Percentiles rank a stretch among this genome's conserved stretches.
phyloP scores from a whole-genome alignment of 2,113 vertebrate genomes.

The Sinocyclocheilus anshuiensis region DNA sequence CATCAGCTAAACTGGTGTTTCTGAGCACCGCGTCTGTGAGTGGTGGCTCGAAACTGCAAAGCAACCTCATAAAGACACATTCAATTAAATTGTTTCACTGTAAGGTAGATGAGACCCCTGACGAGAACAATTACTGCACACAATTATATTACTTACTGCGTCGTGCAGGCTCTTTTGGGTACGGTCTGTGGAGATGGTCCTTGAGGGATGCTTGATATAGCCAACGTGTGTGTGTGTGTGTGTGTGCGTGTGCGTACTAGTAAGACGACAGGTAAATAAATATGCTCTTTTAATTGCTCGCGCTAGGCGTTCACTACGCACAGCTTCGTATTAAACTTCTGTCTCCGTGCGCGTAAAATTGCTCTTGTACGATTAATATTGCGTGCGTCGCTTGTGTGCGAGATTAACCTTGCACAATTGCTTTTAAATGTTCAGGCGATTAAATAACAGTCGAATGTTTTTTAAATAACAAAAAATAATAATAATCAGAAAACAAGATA shows the following conservation, averaged over 20 bases:
- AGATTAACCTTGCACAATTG: constrained; percentile 27
- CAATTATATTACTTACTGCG: constrained; percentile 46
- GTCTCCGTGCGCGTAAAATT: constrained; percentile 15
- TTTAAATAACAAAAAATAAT: background rate
- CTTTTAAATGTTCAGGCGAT: constrained; percentile 13
- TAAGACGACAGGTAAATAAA: constrained; percentile 28
- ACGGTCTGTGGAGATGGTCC: constrained; percentile 25
- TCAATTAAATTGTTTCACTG: background rate
- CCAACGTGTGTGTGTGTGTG: background rate
- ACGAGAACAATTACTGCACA: constrained; percentile 13
- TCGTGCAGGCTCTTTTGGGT: constrained; percentile 22
- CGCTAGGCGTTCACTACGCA: background rate
- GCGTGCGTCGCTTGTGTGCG: constrained; percentile 34
- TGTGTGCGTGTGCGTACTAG: constrained; percentile 18
- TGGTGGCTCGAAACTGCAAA: background rate
- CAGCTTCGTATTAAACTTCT: constrained; percentile 22
- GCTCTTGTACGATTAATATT: constrained; percentile 47
- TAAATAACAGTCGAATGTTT: constrained; percentile 52
- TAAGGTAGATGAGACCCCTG: background rate
- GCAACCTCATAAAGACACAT: background rate
- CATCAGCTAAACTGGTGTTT: background rate
- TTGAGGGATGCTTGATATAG: constrained; percentile 34
- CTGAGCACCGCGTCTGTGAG: background rate
- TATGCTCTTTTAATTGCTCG: constrained; percentile 17
- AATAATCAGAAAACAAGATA: background rate